Conservation (phyloP, 2,797 vertebrate species). For the Callimico goeldii region DNA sequence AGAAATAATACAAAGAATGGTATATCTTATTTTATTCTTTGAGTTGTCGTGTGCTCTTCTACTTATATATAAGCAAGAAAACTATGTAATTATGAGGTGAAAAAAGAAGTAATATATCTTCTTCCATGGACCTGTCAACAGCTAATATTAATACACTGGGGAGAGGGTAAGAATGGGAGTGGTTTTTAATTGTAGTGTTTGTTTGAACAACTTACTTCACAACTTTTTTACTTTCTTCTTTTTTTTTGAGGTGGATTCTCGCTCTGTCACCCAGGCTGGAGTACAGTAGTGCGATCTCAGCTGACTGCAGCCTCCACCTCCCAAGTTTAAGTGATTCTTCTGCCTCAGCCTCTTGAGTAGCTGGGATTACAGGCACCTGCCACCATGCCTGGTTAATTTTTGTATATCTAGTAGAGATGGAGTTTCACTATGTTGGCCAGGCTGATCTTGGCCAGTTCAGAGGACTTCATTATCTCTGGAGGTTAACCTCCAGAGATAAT, state of each 20-base stretch:
- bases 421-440: background rate
- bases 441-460: background rate
- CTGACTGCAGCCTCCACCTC: background rate
- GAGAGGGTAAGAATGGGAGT: fast-evolving
- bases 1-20: background rate
- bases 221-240: background rate
- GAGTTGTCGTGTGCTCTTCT: background rate
- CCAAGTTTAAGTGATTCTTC: background rate
- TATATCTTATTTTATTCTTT: background rate
- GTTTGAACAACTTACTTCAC: background rate
- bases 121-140: background rate
- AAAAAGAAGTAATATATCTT: background rate
- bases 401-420: background rate
- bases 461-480: too few relatives aligned
- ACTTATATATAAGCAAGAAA: background rate
- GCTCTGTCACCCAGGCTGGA: background rate
- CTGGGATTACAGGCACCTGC: background rate
- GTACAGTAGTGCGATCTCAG: background rate
- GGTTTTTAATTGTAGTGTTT: background rate
- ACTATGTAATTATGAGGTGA: background rate
- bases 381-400: background rate
- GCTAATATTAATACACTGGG: background rate
- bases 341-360: background rate
- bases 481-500: too few relatives aligned
- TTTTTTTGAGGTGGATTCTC: background rate